A percentile compares a stretch with the other conserved stretches of the same genome.
phyloP scores from a whole-genome alignment of 2,113 vertebrate species.

The Theristicus caerulescens region DNA sequence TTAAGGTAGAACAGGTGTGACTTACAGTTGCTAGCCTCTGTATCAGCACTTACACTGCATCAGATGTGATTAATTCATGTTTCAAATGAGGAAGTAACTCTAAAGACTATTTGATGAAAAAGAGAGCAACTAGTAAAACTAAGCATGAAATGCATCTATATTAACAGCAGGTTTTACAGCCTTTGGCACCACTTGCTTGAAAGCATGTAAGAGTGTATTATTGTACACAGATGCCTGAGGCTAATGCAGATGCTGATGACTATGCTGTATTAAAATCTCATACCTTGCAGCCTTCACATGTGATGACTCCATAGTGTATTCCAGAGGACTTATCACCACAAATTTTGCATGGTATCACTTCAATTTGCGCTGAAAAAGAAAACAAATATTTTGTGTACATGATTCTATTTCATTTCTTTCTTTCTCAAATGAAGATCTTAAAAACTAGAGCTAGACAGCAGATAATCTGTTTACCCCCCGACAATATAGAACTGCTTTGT shows the following conservation, averaged over 20 bases:
- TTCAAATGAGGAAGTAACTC: constrained; percentile 10
- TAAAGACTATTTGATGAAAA: constrained; percentile 2
- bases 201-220: neutral
- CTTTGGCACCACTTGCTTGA: neutral
- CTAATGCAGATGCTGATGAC: neutral
- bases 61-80: neutral
- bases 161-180: neutral
- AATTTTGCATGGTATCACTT: constrained; percentile 99
- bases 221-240: neutral
- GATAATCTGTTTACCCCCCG: neutral
- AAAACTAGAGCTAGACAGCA: neutral
- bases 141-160: neutral
- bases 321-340: constrained; percentile 99
- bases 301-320: constrained; percentile 99
- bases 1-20: neutral
- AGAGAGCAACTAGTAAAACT: neutral
- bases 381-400: constrained; percentile 35
- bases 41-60: neutral
- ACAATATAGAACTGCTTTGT: neutral
- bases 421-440: neutral
- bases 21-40: neutral
- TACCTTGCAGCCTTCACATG: constrained; percentile 99
- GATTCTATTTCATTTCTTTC: neutral
- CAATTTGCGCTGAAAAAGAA: constrained; percentile 93
- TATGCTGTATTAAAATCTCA: constrained; percentile 11